Percentiles rank a stretch among this genome's conserved stretches.
phyloP scores from a whole-genome alignment of 2,113 vertebrate genomes.

The Nannospalax galili region DNA sequence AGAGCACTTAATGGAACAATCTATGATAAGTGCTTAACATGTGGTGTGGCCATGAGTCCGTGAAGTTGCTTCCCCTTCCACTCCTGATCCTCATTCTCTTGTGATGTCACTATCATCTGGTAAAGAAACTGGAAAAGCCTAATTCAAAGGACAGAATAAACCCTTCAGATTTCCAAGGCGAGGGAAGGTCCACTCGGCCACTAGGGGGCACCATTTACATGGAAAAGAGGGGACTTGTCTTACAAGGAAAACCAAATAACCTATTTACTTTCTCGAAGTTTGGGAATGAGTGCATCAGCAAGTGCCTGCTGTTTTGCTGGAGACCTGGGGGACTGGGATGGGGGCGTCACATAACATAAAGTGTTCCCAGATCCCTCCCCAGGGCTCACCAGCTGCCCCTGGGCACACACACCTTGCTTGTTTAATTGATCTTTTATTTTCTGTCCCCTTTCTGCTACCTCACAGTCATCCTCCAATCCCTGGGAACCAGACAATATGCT shows the following conservation, averaged over 20 bases:
- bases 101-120: neutral
- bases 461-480: neutral
- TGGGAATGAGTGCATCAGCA: too few species aligned
- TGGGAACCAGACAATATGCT: neutral
- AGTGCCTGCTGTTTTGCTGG: neutral
- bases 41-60: neutral
- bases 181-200: neutral
- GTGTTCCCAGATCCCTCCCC: neutral
- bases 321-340: neutral
- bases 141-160: neutral
- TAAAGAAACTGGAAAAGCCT: neutral
- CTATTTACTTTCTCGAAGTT: neutral
- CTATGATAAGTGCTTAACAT: neutral
- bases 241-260: neutral
- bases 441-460: neutral
- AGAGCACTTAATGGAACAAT: neutral
- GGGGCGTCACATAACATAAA: neutral
- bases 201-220: constrained; percentile 70
- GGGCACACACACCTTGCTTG: too few species aligned
- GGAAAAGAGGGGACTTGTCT: neutral
- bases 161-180: rapidly evolving
- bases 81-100: neutral
- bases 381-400: neutral
- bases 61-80: neutral
- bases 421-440: neutral